These are phyloP conservation scores for Sycophaga agraensis DNA, from an alignment of 1,140 invertebrate genomes.

Conservation along the genomic window DNA sequence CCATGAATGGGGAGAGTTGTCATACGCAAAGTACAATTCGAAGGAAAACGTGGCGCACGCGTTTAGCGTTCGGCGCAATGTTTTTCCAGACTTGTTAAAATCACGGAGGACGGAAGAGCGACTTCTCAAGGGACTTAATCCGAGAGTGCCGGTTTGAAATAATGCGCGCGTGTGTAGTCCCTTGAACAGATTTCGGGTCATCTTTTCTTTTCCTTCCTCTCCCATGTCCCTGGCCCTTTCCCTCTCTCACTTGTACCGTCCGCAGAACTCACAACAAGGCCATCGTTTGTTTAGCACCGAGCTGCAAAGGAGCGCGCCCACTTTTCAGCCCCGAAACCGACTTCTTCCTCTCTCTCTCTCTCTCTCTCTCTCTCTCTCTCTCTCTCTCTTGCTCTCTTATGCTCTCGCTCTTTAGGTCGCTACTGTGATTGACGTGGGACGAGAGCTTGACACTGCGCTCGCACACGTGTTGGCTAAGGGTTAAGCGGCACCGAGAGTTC, in stretches of 20 bases:
- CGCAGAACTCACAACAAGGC: neutral
- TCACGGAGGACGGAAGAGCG: neutral
- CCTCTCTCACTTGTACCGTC: neutral
- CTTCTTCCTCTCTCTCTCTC: too few relatives aligned
- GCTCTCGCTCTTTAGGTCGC: too few relatives aligned
- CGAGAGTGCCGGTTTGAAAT: neutral
- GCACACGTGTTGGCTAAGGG: neutral
- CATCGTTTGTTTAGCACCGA: neutral
- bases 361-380: neutral
- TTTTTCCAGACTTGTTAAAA: neutral
- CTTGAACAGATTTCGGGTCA: too few relatives aligned
- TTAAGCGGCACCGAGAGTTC: too few relatives aligned
- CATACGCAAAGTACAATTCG: too few relatives aligned
- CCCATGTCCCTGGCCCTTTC: too few relatives aligned
- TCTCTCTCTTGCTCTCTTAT: neutral
- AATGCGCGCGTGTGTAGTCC: neutral
- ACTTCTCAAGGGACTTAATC: neutral
- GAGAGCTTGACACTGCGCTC: constrained; percentile 1
- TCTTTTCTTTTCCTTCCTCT: too few relatives aligned
- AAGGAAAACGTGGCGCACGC: too few relatives aligned
- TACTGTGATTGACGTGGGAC: constrained; percentile 29
- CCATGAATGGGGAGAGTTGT: too few relatives aligned
- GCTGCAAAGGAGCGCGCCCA: neutral
- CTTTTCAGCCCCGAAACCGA: neutral
- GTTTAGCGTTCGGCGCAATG: neutral